Evolutionary conservation across 2,888 invertebrate genomes (phyloP).

Genomic region (Chaitophorus viminalis): DNA sequence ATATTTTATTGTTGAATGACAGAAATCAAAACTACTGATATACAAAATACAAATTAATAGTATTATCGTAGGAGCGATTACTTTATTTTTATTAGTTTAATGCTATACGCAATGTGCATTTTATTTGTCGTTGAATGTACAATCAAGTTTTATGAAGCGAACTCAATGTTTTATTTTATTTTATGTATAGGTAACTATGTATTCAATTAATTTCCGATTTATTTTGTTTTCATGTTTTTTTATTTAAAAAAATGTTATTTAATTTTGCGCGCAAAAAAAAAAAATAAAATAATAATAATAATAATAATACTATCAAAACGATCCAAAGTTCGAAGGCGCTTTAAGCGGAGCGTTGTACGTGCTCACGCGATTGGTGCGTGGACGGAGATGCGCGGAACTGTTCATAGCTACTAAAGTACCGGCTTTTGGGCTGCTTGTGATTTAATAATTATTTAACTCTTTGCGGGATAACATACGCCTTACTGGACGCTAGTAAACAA

Average conservation of each 20-base stretch:
- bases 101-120: too few relatives aligned
- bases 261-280: not conserved
- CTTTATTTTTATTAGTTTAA: too few relatives aligned
- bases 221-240: not conserved
- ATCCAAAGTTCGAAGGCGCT: slow-evolving; percentile 49
- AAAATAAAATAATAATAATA: not conserved
- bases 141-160: too few relatives aligned
- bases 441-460: slow-evolving; percentile 62
- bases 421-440: slow-evolving; percentile 57
- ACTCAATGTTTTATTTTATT: too few relatives aligned
- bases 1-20: too few relatives aligned
- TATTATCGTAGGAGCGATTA: too few relatives aligned
- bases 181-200: too few relatives aligned
- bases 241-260: not conserved
- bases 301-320: not conserved
- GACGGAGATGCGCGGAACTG: slow-evolving; percentile 57
- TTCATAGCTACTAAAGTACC: slow-evolving; percentile 39
- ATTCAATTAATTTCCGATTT: slow-evolving; percentile 1
- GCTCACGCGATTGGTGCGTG: slow-evolving; percentile 60
- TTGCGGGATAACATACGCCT: slow-evolving; percentile 56
- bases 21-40: too few relatives aligned
- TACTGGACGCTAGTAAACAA: slow-evolving; percentile 32
- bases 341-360: slow-evolving; percentile 51
- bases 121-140: too few relatives aligned
- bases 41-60: too few relatives aligned